Evolutionary conservation across 2,113 vertebrate genomes (phyloP).

Genomic region (Oreocharis arfaki): DNA sequence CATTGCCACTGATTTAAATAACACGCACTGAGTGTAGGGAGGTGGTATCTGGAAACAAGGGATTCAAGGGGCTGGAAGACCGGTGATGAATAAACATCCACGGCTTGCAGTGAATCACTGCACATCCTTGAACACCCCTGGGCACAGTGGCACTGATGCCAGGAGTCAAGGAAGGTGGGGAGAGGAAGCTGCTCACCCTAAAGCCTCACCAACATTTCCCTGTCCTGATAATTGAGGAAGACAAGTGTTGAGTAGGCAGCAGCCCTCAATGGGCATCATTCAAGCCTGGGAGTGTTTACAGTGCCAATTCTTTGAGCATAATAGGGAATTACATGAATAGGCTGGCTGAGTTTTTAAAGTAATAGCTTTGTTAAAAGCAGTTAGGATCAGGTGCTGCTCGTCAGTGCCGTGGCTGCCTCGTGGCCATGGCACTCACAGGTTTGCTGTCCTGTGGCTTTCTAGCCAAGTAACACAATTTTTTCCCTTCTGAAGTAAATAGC

Average conservation of each 20-base stretch:
- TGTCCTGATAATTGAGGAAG: neutral
- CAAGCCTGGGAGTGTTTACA: neutral
- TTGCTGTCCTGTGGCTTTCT: neutral
- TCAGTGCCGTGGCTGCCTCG: neutral
- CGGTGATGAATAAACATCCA: neutral
- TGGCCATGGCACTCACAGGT: rapidly evolving
- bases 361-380: slow-evolving; percentile 30
- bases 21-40: neutral
- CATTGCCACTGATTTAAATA: neutral
- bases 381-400: neutral
- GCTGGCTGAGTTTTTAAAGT: neutral
- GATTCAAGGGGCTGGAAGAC: neutral
- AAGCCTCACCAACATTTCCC: neutral
- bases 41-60: neutral
- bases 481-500: neutral
- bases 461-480: neutral
- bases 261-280: neutral
- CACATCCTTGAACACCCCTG: neutral
- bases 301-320: neutral
- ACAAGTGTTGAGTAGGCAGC: neutral
- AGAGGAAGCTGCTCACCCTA: neutral
- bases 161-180: neutral
- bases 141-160: neutral
- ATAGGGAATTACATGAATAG: slow-evolving; percentile 19
- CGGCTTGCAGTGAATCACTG: neutral